Percentiles rank a stretch among this genome's conserved stretches.
phyloP scores from a whole-genome alignment of 2,797 vertebrate genomes.

The Malacoctenus gilli region DNA sequence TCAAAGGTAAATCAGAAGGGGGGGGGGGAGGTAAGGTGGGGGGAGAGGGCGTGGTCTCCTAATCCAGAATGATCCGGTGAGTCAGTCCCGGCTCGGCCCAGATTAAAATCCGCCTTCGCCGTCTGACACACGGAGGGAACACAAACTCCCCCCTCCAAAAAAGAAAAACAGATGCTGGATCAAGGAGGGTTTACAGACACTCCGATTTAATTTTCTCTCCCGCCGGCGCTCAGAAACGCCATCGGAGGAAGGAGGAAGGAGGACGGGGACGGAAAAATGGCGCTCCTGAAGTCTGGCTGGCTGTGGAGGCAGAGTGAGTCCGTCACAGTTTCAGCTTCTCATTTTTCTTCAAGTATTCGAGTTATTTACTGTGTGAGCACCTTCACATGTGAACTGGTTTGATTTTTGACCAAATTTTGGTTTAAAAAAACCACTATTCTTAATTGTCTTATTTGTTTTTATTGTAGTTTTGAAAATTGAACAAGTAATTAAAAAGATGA shows the following conservation, averaged over 20 bases:
- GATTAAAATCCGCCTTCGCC: constrained; percentile 52
- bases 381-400: too few species aligned
- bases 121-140: constrained; percentile 21
- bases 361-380: too few species aligned
- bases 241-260: background rate
- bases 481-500: too few species aligned
- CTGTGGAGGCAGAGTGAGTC: constrained; percentile 85
- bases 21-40: background rate
- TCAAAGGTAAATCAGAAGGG: constrained; percentile 4
- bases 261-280: constrained; percentile 53
- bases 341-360: too few species aligned
- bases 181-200: too few species aligned
- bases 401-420: too few species aligned
- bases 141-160: too few species aligned
- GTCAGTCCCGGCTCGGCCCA: constrained; percentile 43
- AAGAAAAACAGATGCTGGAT: background rate
- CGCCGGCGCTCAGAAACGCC: constrained; percentile 5
- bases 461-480: too few species aligned
- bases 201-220: too few species aligned
- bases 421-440: too few species aligned
- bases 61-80: constrained; percentile 79
- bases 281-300: constrained; percentile 82
- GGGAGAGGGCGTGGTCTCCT: constrained; percentile 48
- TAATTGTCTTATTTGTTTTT: too few species aligned
- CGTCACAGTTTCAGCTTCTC: too few species aligned